phyloP scores from a whole-genome alignment of 2,113 vertebrate species.

The Odobenus rosmarus region DNA sequence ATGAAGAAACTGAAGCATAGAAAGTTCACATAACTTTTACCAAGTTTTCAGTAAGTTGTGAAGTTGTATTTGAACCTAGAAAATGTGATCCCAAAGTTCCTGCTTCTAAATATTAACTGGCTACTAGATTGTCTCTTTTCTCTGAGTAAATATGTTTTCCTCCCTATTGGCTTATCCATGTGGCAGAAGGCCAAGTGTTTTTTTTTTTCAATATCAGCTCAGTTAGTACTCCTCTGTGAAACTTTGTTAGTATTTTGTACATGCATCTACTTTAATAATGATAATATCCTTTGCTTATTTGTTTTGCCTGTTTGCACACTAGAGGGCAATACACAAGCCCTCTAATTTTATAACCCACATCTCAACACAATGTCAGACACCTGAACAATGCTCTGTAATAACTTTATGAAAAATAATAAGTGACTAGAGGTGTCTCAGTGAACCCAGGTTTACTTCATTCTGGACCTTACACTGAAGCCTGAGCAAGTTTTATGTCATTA shows the following conservation, averaged over 20 bases:
- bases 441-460: not conserved
- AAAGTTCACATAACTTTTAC: not conserved
- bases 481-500: not conserved
- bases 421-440: not conserved
- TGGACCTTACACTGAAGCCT: not conserved
- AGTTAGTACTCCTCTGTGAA: not conserved
- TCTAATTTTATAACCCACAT: not conserved
- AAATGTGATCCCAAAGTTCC: not conserved
- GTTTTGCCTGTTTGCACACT: not conserved
- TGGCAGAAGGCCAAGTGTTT: not conserved
- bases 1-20: not conserved
- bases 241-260: not conserved
- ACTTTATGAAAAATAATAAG: not conserved
- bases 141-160: not conserved
- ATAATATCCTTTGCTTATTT: not conserved
- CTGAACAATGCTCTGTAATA: not conserved
- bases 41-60: not conserved
- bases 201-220: not conserved
- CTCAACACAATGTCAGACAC: not conserved
- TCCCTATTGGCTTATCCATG: not conserved
- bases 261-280: not conserved
- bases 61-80: not conserved
- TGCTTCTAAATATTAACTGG: not conserved
- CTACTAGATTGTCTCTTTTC: not conserved
- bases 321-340: not conserved